phyloP scores from a whole-genome alignment of 53 echinoderm and acorn worm species.

The Arbacia lixula region DNA sequence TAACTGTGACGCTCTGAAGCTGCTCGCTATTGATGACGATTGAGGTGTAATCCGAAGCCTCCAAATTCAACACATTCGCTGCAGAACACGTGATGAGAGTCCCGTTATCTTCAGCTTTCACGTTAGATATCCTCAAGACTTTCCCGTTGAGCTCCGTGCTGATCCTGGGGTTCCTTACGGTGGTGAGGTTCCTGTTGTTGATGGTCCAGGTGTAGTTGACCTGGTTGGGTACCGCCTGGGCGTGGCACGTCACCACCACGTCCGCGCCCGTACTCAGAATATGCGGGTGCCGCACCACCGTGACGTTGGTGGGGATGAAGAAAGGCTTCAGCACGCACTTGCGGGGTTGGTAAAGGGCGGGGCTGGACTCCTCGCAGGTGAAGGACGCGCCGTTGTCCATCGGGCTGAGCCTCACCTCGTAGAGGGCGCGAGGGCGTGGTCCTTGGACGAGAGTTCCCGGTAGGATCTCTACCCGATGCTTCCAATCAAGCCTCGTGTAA shows the following conservation, averaged over 20 bases:
- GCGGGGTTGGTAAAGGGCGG: conserved; percentile 36
- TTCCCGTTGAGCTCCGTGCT: neutral
- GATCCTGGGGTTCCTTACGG: conserved; percentile 11
- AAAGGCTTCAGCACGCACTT: conserved; percentile 59
- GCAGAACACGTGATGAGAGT: conserved; percentile 37
- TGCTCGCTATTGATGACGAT: conserved; percentile 43
- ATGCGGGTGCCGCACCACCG: conserved; percentile 8
- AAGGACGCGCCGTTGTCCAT: conserved; percentile 67
- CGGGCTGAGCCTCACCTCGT: conserved; percentile 61
- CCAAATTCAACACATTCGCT: conserved; percentile 21
- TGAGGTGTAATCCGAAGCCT: conserved; percentile 15
- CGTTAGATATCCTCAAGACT: conserved; percentile 10
- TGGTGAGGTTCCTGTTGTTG: conserved; percentile 35
- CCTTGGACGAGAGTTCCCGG: conserved; percentile 51
- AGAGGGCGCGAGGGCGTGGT: conserved; percentile 50
- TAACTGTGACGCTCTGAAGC: conserved; percentile 42
- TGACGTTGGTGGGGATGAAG: conserved; percentile 63
- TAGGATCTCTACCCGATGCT: conserved; percentile 59
- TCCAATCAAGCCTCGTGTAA: conserved; percentile 65
- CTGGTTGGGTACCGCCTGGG: conserved; percentile 33
- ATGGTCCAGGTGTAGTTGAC: conserved; percentile 65
- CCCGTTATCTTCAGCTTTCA: conserved; percentile 41
- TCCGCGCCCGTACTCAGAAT: conserved; percentile 35
- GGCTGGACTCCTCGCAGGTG: conserved; percentile 61
- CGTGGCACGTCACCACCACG: conserved; percentile 42